Evolutionary conservation across 2,797 vertebrate genomes (phyloP).

Genomic region (Cuculus canorus): DNA sequence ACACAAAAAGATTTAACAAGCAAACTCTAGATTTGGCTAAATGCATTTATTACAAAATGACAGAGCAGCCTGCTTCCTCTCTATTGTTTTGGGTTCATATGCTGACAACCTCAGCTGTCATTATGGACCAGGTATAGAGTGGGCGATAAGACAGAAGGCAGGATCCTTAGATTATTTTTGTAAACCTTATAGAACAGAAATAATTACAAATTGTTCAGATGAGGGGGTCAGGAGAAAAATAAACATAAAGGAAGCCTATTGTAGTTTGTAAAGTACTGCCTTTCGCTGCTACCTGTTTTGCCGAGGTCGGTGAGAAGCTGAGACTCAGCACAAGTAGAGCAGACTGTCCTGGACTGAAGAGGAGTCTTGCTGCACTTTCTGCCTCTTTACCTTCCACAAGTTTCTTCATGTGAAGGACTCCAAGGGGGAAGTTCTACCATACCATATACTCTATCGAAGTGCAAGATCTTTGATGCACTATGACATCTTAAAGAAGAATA

Average conservation of each 20-base stretch:
- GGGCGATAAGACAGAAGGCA: background rate
- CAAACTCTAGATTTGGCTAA: background rate
- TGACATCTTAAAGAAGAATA: background rate
- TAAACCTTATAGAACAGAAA: background rate
- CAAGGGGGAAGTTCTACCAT: background rate
- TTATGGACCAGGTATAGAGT: background rate
- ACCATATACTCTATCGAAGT: background rate
- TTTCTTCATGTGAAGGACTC: background rate
- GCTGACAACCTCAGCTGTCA: background rate
- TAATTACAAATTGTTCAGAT: background rate
- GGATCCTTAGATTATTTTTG: background rate
- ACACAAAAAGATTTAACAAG: background rate
- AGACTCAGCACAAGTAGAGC: background rate
- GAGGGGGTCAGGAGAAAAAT: rapidly evolving
- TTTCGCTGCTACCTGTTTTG: background rate
- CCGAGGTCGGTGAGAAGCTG: background rate
- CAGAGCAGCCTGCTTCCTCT: background rate
- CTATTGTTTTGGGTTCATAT: background rate
- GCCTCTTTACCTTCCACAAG: background rate
- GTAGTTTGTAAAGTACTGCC: background rate
- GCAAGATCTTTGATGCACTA: background rate
- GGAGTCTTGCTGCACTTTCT: background rate
- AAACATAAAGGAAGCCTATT: background rate
- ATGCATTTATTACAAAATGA: background rate
- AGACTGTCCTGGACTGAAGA: background rate